Percentiles rank a stretch among this genome's conserved stretches.
Conservation (phyloP, 1,140 invertebrate species). For the Magallana gigas region DNA sequence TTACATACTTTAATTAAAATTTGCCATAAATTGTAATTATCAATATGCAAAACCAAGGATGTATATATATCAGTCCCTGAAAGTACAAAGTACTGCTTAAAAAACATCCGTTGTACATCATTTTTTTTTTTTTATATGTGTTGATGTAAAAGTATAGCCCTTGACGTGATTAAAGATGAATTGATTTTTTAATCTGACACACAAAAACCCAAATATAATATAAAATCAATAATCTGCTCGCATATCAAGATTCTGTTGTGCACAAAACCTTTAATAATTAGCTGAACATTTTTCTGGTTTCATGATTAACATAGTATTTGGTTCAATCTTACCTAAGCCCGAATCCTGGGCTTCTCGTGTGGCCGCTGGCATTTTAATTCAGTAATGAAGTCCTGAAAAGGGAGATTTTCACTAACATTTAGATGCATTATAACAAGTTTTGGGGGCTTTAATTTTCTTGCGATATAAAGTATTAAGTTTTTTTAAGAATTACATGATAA, state of each 20-base stretch:
- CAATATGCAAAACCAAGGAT: no score
- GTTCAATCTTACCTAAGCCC: slow-evolving; percentile 50
- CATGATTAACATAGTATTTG: neutral
- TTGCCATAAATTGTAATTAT: no score
- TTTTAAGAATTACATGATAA: no score
- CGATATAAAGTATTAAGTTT: no score
- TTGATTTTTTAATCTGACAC: slow-evolving; percentile 11
- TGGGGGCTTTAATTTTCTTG: no score
- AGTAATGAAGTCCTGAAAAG: neutral
- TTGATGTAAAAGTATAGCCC: no score
- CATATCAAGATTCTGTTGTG: neutral
- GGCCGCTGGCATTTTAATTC: slow-evolving; percentile 54
- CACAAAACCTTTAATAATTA: neutral
- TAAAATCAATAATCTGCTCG: neutral
- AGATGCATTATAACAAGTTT: neutral
- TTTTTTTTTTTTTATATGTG: no score
- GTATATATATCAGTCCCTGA: no score
- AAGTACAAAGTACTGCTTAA: no score
- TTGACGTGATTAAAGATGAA: neutral
- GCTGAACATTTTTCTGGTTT: neutral
- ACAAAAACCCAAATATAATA: neutral
- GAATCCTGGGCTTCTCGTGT: slow-evolving; percentile 38
- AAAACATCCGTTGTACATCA: no score
- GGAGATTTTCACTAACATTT: neutral
- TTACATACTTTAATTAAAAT: no score